A percentile compares a stretch with the other conserved stretches of the same genome.
Evolutionary conservation across 2,113 vertebrate species (phyloP).

Genomic region (Corydoras maculifer): DNA sequence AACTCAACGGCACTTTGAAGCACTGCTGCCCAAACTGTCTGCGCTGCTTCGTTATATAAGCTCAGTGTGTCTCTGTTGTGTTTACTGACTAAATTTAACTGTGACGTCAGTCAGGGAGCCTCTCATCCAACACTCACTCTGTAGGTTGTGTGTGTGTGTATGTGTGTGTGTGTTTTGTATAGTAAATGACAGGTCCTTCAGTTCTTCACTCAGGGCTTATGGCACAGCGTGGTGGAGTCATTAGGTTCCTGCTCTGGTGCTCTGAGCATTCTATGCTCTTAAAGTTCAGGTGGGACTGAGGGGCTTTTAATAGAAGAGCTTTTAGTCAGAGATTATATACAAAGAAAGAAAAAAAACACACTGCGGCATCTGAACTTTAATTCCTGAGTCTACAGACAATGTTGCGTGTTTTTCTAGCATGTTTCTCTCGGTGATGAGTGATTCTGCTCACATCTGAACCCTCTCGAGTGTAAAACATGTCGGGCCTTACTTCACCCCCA

Average conservation of each 20-base stretch:
- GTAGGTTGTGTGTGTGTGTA: too few species aligned
- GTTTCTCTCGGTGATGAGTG: too few species aligned
- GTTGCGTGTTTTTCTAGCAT: too few species aligned
- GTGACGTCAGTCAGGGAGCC: neutral
- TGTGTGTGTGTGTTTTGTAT: neutral
- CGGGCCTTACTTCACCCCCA: neutral
- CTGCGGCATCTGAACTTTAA: neutral
- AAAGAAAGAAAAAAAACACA: neutral
- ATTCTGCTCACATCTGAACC: too few species aligned
- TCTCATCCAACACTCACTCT: too few species aligned
- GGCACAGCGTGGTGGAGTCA: too few species aligned
- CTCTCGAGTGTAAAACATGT: too few species aligned
- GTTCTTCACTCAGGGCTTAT: neutral
- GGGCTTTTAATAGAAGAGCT: constrained; percentile 2
- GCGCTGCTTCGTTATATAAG: neutral
- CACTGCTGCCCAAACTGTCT: neutral
- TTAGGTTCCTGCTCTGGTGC: too few species aligned
- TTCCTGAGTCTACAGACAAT: too few species aligned
- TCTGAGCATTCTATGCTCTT: neutral
- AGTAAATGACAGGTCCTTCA: neutral
- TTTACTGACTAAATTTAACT: neutral
- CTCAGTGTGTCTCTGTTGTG: neutral
- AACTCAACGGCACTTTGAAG: neutral
- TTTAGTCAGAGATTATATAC: neutral
- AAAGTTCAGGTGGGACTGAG: neutral